Conservation (phyloP, 2,113 vertebrate genomes). For the Catagonus wagneri region DNA sequence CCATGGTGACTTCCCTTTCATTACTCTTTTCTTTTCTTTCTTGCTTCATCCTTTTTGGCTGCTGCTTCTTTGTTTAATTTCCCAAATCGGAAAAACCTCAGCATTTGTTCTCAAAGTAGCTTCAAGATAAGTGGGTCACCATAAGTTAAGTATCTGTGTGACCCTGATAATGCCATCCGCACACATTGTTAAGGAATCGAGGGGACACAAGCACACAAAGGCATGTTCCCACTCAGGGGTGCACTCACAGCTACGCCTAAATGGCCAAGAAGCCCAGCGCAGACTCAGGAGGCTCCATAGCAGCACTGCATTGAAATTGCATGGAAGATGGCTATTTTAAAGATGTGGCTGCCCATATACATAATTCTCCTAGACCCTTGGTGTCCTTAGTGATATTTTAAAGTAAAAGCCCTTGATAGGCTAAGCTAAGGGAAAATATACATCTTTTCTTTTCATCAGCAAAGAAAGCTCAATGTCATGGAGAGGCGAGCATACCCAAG, state of each 20-base stretch:
- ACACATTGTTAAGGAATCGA: neutral
- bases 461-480: neutral
- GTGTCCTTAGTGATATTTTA: conserved; percentile 40
- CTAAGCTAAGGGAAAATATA: conserved; percentile 48
- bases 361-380: neutral
- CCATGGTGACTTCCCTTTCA: conserved; percentile 49
- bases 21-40: conserved; percentile 39
- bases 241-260: fast-evolving
- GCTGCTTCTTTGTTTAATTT: neutral
- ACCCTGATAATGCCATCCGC: neutral
- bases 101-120: neutral
- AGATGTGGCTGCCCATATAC: neutral
- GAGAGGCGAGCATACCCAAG: neutral
- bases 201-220: fast-evolving
- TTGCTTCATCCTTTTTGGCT: conserved; percentile 49
- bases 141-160: neutral
- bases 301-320: neutral
- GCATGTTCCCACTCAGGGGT: neutral
- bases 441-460: conserved; percentile 54
- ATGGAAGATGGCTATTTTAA: neutral
- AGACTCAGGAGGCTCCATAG: fast-evolving
- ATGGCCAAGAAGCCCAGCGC: neutral
- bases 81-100: neutral
- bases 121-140: neutral
- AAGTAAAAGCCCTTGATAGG: neutral